Conservation (phyloP, 1,140 invertebrate species). For the Triops longicaudatus region DNA sequence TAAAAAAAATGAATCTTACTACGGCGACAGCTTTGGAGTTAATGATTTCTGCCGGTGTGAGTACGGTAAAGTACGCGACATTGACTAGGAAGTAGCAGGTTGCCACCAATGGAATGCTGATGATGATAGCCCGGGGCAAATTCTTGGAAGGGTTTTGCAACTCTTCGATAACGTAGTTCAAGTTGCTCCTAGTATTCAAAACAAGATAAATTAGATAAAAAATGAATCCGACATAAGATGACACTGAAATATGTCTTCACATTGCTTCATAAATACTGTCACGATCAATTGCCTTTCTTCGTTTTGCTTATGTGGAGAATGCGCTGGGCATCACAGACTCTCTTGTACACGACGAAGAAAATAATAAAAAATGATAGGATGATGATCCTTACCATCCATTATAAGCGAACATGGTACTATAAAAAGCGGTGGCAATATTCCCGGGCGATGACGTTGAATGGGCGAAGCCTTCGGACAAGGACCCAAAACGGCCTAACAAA, state of each 20-base stretch:
- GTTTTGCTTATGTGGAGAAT: neutral
- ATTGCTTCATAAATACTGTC: constrained; percentile 7
- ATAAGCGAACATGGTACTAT: constrained; percentile 96
- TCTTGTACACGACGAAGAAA: neutral
- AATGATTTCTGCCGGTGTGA: constrained; percentile 69
- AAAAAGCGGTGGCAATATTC: constrained; percentile 89
- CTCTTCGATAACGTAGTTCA: constrained; percentile 32
- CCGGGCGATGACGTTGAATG: constrained; percentile 67
- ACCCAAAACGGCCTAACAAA: constrained; percentile 67
- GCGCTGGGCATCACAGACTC: neutral
- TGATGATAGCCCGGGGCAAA: constrained; percentile 72
- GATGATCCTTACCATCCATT: constrained; percentile 68
- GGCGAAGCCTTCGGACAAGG: constrained; percentile 74
- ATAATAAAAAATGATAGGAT: neutral
- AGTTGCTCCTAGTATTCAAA: constrained; percentile 22
- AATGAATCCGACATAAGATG: no score
- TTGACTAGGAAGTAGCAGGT: constrained; percentile 83
- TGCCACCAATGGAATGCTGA: constrained; percentile 80
- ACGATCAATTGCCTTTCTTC: constrained; percentile 6
- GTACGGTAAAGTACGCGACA: constrained; percentile 80
- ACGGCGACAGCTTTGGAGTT: constrained; percentile 77
- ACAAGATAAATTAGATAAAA: neutral
- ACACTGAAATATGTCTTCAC: neutral
- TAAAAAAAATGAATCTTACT: constrained; percentile 44
- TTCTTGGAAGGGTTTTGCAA: constrained; percentile 43